Evolutionary conservation across 2,797 vertebrate species (phyloP), one percentile per base, ranked within the genome.

Genomic region (Enteromius paludinosus): DNA sequence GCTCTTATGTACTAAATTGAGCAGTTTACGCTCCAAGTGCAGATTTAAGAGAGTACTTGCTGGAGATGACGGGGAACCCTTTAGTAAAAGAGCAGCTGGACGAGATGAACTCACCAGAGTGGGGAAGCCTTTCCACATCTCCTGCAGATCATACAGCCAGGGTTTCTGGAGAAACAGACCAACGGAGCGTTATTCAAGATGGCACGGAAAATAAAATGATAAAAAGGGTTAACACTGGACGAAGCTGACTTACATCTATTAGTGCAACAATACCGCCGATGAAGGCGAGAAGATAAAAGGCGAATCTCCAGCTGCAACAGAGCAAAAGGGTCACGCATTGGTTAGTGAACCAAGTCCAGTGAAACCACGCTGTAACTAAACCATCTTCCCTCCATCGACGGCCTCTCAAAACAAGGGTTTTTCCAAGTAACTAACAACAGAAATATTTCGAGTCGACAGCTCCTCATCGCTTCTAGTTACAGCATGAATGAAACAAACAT

Each of bases 271-370:
- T 94, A 92, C 97, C 98, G 88, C 95, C 96, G 92, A 97, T 94
- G 94, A 99, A 98, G 93, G 97, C 96, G 91, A 98, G 80, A 94
- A 99, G 96, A 95, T 99, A 99, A 95, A 97, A 97, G 30, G 95
- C 96, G 94, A 98, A 99, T 94, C 98, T 96, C 98, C 98, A 99
- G 94, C 98, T 98, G 95, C 85, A 96, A 87, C 92, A 38, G 30
- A 28, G 95, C 85, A 96, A 87, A 92, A 38, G 30, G 47, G 49
- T 35, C 30, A 73, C 6, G 30, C 10, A 35, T 15, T 4, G 14
- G 20, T 38, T 4, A 35, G 28, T 54, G 4, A 33, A 47, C 25
- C 10, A 17, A 5, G 28, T 14, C 30, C 70, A 35, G 43, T 47
- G 28, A 47, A 23, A 12, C 35, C 0, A 47, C 30, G 68, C 41